Base-by-base conservation (phyloP, 2,888 invertebrate species). In the Brachyopa scutellaris region DNA sequence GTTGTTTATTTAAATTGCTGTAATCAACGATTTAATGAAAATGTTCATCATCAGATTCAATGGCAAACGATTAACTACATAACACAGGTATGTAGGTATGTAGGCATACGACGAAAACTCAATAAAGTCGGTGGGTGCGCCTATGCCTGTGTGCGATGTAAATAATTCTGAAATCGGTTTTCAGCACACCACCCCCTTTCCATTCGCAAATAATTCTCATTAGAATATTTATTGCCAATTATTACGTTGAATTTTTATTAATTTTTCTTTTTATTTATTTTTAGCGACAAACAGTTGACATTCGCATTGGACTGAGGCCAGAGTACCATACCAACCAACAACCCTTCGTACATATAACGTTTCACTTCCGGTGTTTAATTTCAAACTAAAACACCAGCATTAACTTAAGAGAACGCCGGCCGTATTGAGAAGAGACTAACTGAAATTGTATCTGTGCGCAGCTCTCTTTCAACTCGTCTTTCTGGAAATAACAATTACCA, bases 1-100 rank as follows among this genome's bases (percentile, higher is more conserved):
- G 45, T 51, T 76, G 77, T 72, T 66, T 82, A 77, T 82, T 72
- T 61, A 82, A 82, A 82, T 82, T 77, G 59, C 64, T 31, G 61
- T 79, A 62, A 79, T 79, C 79, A 67, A 64, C 70, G 69, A 59
- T 82, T 59, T 70, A 69, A 76, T 82, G 74, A 74, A 74, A 79
- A 59, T 33, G 61, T 57, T 72, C 78, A 66, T 72, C 78, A 66
- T 73, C 59, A 59, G 59, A 66, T 72, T 79, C 59, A 45, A 78
- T 66, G 36, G 57, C 72, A 64, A 72, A 33, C 49, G 49, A 61
- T 66, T 51, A 69, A 51, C 21, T 13, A 29, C 8, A 6, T 49
- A 8, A 2, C 9, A 2, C 11, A 3, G 26, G 40, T 15, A 40
- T 9, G 11, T 36, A 36, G 4, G 3, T 11, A 11, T 9, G 36